phyloP scores from a whole-genome alignment of 2,113 vertebrate species.

The Tautogolabrus adspersus region DNA sequence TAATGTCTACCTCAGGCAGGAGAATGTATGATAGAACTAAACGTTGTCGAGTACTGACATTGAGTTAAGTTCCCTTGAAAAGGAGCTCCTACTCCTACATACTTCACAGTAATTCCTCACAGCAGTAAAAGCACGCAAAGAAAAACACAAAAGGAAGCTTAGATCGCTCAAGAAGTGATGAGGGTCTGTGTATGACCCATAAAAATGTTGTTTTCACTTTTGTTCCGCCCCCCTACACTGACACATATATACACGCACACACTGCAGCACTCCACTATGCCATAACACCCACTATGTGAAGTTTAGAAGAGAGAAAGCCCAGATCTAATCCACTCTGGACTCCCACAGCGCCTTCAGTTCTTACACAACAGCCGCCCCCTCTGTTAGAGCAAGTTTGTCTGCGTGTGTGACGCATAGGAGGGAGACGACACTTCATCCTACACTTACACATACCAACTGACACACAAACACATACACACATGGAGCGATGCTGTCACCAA shows the following conservation, averaged over 20 bases:
- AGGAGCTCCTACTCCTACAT: constrained; percentile 50
- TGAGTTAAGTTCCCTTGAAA: constrained; percentile 56
- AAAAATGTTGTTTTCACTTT: constrained; percentile 35
- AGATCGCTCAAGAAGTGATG: constrained; percentile 38
- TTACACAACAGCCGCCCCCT: constrained; percentile 81
- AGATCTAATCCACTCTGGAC: constrained; percentile 73
- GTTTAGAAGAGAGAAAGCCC: constrained; percentile 68
- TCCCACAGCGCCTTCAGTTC: constrained; percentile 71
- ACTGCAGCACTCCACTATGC: constrained; percentile 55
- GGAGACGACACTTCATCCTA: constrained; percentile 79
- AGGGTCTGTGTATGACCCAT: constrained; percentile 54
- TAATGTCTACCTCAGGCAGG: constrained; percentile 25
- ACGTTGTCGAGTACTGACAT: constrained; percentile 36
- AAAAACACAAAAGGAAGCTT: constrained; percentile 53
- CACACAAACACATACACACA: constrained; percentile 56
- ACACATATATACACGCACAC: constrained; percentile 29
- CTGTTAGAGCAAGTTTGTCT: constrained; percentile 66
- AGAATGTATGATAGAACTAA: constrained; percentile 44
- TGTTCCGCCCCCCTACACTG: constrained; percentile 51
- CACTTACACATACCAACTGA: constrained; percentile 71
- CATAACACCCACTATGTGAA: constrained; percentile 64
- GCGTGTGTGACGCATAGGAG: constrained; percentile 76
- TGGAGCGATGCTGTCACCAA: constrained; percentile 73
- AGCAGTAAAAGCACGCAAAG: constrained; percentile 27
- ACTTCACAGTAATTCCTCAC: constrained; percentile 48